Evolutionary conservation across 2,888 invertebrate species (phyloP), one percentile per base, ranked within the genome.

Genomic region (Drosophila nr. perissopoda): DNA sequence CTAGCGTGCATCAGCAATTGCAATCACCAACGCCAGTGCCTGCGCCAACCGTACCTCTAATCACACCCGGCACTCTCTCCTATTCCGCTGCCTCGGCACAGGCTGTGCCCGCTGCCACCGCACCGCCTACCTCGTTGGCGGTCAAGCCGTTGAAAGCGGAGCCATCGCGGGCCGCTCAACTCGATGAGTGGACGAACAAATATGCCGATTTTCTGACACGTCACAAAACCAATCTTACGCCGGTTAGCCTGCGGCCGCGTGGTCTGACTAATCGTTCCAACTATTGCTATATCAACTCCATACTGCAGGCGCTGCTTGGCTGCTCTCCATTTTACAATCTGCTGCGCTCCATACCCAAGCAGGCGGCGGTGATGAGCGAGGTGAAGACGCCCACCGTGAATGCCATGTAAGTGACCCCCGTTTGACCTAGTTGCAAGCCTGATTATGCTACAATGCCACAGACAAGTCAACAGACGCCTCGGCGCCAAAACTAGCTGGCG

Each of bases 231-330:
- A 97, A 97, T 91, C 96, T 97, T 91, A 95, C 95, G 70, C 95
- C 96, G 0, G 95, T 97, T 33, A 96, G 97, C 73, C 94, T 99
- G 51, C 95, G 97, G 89, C 98, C 99, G 0, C 95, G 99, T 59
- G 99, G 99, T 1, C 95, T 99, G 57, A 97, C 97, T 62, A 99
- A 99, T 93, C 96, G 97, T 78, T 97, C 97, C 76, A 99, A 99
- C 94, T 99, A 98, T 93, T 99, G 99, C 94, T 99, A 99, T 92
- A 97, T 99, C 74, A 99, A 99, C 93, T 97, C 99, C 27, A 98
- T 98, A 77, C 94, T 99, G 42, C 98, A 99, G 93, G 98, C 99
- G 0, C 93, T 99, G 81, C 94, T 99, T 36, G 98, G 98, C 18
- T 99, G 99, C 92, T 98, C 99, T 25, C 98, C 99, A 0, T 97